These are phyloP conservation scores for Bembecia ichneumoniformis DNA, from an alignment of 2,888 invertebrate species.

Conservation along the genomic window DNA sequence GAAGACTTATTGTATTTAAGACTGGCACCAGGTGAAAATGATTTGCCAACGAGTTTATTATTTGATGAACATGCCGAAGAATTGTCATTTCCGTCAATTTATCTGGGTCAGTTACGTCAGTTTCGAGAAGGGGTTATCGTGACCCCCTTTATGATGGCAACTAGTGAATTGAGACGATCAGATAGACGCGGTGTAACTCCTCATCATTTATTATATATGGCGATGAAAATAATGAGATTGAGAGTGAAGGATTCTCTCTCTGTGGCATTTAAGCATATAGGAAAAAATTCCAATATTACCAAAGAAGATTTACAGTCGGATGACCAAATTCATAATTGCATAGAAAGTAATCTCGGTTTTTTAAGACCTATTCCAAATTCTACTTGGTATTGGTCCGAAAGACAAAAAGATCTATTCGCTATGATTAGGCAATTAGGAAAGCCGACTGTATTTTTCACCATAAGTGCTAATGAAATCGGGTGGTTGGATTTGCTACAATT, in stretches of 20 bases:
- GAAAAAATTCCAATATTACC: slow-evolving; percentile 21
- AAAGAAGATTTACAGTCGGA: slow-evolving; percentile 21
- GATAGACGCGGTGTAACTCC: slow-evolving; percentile 36
- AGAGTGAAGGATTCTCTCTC: slow-evolving; percentile 12
- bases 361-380: slow-evolving; percentile 34
- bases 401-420: slow-evolving; percentile 38
- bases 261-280: slow-evolving; percentile 19
- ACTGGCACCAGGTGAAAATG: neutral
- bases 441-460: slow-evolving; percentile 36
- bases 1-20: neutral
- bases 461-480: slow-evolving; percentile 38
- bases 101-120: slow-evolving; percentile 27
- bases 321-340: slow-evolving; percentile 24
- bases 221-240: slow-evolving; percentile 25
- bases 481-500: slow-evolving; percentile 27
- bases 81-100: slow-evolving; percentile 20
- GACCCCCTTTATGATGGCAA: slow-evolving; percentile 33
- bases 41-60: too few species aligned
- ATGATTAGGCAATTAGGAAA: slow-evolving; percentile 38
- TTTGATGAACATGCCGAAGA: slow-evolving; percentile 1
- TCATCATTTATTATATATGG: slow-evolving; percentile 24
- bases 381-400: slow-evolving; percentile 28
- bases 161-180: slow-evolving; percentile 33
- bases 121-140: slow-evolving; percentile 19
- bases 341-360: slow-evolving; percentile 33